Conservation (phyloP, 2,888 invertebrate species). For the Apotomis turbidana region DNA sequence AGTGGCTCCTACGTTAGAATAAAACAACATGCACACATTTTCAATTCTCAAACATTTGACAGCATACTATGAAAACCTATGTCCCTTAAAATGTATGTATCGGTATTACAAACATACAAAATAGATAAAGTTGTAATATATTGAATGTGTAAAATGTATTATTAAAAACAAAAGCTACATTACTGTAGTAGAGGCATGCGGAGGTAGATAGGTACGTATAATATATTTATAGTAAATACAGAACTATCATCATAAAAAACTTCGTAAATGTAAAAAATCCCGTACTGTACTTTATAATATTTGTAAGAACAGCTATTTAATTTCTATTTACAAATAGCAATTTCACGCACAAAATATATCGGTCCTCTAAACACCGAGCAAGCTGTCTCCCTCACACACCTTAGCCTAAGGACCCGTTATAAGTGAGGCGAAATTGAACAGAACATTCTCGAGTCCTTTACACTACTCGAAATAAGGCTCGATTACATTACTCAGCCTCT, state of each 20-base stretch:
- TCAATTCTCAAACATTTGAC: constrained; percentile 50
- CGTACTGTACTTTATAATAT: constrained; percentile 51
- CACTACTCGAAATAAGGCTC: no score
- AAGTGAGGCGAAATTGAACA: constrained; percentile 6
- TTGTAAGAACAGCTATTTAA: constrained; percentile 56
- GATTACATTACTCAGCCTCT: no score
- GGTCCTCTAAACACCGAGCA: constrained; percentile 54
- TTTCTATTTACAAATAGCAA: constrained; percentile 73
- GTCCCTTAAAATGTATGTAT: constrained; percentile 57
- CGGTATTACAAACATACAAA: constrained; percentile 73
- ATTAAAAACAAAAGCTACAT: constrained; percentile 73
- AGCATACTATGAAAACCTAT: constrained; percentile 61
- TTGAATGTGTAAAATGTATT: constrained; percentile 63
- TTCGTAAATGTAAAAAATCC: constrained; percentile 50
- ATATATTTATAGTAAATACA: constrained; percentile 51
- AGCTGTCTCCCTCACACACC: constrained; percentile 53
- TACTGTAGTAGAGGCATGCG: constrained; percentile 74
- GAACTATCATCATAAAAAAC: constrained; percentile 47
- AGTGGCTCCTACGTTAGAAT: constrained; percentile 68
- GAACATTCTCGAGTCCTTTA: no score
- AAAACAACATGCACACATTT: constrained; percentile 68
- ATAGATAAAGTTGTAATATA: constrained; percentile 55
- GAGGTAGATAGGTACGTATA: constrained; percentile 78
- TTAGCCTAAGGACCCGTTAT: constrained; percentile 32
- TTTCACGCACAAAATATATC: constrained; percentile 66